A percentile compares a stretch with the other conserved stretches of the same genome.
Evolutionary conservation across 2,113 vertebrate genomes (phyloP).

Genomic region (cat (Felis catus)): DNA sequence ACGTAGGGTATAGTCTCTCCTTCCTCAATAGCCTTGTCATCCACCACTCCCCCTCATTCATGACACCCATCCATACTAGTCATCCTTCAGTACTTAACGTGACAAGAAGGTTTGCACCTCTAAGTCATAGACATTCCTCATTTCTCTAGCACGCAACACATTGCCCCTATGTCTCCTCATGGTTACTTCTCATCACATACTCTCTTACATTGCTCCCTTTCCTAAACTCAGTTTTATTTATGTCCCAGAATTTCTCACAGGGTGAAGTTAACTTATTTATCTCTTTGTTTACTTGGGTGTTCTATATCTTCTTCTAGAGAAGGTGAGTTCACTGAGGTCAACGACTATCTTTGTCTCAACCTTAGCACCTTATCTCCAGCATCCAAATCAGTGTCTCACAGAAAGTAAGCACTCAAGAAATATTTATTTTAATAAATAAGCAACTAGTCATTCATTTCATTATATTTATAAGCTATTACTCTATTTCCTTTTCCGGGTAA

Average conservation of each 20-base stretch:
- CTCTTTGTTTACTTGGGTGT: neutral
- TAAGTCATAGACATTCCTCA: too few relatives aligned
- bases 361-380: neutral
- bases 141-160: too few relatives aligned
- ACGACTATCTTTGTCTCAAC: neutral
- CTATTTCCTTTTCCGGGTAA: neutral
- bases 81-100: neutral
- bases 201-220: neutral
- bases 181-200: neutral
- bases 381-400: neutral
- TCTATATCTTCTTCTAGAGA: neutral
- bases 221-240: neutral
- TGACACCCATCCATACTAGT: neutral
- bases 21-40: neutral
- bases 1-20: fast-evolving
- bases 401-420: neutral
- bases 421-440: neutral
- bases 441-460: neutral
- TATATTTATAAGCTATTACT: neutral
- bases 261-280: neutral
- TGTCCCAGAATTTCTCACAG: neutral
- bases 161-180: neutral
- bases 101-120: neutral
- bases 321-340: neutral
- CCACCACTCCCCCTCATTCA: neutral